These are phyloP conservation scores for Ephestia elutella DNA, from an alignment of 1,140 invertebrate species.

Conservation along the genomic window DNA sequence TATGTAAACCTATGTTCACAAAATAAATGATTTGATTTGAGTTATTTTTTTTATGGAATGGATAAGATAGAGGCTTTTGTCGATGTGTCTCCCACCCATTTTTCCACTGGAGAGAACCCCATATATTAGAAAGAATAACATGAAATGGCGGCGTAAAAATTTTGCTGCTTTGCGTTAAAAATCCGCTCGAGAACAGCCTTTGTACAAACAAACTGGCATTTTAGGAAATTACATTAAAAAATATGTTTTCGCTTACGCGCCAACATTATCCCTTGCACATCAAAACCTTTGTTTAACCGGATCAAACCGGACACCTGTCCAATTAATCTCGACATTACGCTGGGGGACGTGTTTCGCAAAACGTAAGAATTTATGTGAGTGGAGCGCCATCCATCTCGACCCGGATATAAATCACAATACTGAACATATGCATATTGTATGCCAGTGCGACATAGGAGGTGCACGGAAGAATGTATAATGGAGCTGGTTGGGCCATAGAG, in stretches of 20 bases:
- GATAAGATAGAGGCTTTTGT: too few relatives aligned
- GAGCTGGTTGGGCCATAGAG: too few relatives aligned
- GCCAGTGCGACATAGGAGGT: neutral
- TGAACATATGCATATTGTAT: conserved; percentile 8
- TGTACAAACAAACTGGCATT: neutral
- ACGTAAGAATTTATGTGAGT: conserved; percentile 45
- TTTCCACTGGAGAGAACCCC: too few relatives aligned
- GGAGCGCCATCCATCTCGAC: conserved; percentile 38
- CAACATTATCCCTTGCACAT: conserved; percentile 1
- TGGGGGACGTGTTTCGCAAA: conserved; percentile 22
- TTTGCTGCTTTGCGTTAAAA: too few relatives aligned
- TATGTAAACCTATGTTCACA: too few relatives aligned
- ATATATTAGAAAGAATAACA: too few relatives aligned
- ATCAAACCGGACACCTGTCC: conserved; percentile 39
- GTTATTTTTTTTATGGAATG: too few relatives aligned
- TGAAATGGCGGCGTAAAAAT: too few relatives aligned
- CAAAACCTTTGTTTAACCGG: conserved; percentile 4
- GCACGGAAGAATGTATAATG: conserved; percentile 1
- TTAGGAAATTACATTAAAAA: neutral
- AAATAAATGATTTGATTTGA: too few relatives aligned
- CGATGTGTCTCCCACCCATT: too few relatives aligned
- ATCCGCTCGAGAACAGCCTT: too few relatives aligned
- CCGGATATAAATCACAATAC: conserved; percentile 34
- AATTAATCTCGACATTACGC: conserved; percentile 40
- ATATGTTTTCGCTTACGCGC: conserved; percentile 3